A percentile compares a stretch with the other conserved stretches of the same genome.
phyloP scores from a whole-genome alignment of 2,888 invertebrate genomes.

The Sarcophaga caerulescens region DNA sequence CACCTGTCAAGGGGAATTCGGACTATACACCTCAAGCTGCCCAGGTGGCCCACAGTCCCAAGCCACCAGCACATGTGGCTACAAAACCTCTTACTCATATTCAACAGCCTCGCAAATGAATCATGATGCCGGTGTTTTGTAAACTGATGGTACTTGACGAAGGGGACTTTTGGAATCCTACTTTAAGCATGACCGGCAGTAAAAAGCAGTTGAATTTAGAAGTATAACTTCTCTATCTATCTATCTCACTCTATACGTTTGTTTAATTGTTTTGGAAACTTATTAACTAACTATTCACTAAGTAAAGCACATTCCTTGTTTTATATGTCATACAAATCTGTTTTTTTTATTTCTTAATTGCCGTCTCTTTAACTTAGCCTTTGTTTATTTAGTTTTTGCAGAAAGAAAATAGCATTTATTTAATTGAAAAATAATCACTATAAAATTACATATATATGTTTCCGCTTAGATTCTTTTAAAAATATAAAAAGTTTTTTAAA shows the following conservation, averaged over 20 bases:
- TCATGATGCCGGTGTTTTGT: background rate
- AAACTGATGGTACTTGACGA: background rate
- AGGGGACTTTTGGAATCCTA: background rate
- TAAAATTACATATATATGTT: background rate
- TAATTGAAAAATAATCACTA: background rate
- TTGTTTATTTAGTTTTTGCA: conserved; percentile 17
- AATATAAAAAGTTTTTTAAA: conserved; percentile 18
- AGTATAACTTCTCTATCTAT: background rate
- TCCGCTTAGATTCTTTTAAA: conserved; percentile 6
- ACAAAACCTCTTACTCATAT: conserved; percentile 87
- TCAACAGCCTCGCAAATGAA: conserved; percentile 91
- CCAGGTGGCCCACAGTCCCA: conserved; percentile 91
- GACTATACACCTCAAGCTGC: conserved; percentile 95
- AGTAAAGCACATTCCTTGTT: conserved; percentile 48
- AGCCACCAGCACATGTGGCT: conserved; percentile 86
- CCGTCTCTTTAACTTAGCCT: conserved; percentile 5
- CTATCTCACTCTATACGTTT: background rate
- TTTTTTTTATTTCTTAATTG: conserved; percentile 4
- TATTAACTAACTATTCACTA: background rate
- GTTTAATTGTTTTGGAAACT: conserved; percentile 32
- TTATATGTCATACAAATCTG: conserved; percentile 3
- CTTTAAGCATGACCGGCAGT: background rate
- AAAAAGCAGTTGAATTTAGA: background rate
- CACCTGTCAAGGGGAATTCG: conserved; percentile 90
- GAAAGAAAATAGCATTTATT: background rate